Percentiles rank a stretch among this genome's conserved stretches.
Evolutionary conservation across 2,797 vertebrate species (phyloP).

Genomic region (Dipus sagitta): DNA sequence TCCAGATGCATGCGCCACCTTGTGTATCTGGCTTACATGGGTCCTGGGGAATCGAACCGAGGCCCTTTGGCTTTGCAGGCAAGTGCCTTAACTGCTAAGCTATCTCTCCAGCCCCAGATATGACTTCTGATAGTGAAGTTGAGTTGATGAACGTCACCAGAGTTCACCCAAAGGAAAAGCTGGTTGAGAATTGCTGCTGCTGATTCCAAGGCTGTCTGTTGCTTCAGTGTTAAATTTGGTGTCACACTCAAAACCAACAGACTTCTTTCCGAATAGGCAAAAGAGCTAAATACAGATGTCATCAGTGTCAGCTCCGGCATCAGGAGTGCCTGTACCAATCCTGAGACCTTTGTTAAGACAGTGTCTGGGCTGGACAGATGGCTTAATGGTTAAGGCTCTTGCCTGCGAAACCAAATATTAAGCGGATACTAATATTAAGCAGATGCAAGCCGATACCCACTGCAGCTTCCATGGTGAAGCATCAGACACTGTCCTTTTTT

Average conservation of each 20-base stretch:
- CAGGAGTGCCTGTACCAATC: conserved; percentile 97
- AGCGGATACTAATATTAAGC: conserved; percentile 95
- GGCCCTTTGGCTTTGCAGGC: no score
- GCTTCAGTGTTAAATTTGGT: conserved; percentile 97
- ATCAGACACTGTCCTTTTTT: no score
- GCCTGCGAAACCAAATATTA: conserved; percentile 94
- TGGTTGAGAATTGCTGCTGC: conserved; percentile 97
- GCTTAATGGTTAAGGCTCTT: neutral
- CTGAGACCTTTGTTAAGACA: conserved; percentile 94
- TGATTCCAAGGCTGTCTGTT: conserved; percentile 96
- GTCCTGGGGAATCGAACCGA: no score
- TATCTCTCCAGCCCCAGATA: no score
- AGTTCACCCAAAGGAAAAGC: conserved; percentile 96
- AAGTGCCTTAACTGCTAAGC: no score
- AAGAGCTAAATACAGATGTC: conserved; percentile 93
- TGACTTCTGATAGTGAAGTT: conserved; percentile 95
- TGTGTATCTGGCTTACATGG: no score
- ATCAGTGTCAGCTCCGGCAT: conserved; percentile 97
- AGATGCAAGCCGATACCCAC: conserved; percentile 87
- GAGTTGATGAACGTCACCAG: conserved; percentile 97
- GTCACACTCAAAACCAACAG: conserved; percentile 95
- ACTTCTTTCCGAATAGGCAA: conserved; percentile 94
- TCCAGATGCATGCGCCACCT: no score
- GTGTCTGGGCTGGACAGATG: conserved; percentile 89
- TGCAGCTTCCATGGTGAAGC: no score